Conservation (phyloP, 2,113 vertebrate genomes). For the Hyperoodon ampullatus region DNA sequence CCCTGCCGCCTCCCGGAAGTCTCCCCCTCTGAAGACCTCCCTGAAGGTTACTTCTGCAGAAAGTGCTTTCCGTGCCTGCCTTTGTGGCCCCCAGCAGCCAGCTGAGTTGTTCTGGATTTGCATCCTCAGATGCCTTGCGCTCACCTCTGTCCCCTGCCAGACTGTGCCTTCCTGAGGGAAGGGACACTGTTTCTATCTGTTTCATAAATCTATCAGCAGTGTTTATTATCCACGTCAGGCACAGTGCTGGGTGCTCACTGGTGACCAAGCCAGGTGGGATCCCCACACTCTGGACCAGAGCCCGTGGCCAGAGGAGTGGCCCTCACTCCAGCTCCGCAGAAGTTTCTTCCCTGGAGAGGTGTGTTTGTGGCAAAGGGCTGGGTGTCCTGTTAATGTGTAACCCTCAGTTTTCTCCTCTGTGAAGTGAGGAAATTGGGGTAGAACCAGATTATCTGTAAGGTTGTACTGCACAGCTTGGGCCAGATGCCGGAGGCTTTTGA, state of each 20-base stretch:
- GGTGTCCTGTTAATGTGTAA: background rate
- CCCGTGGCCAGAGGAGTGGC: background rate
- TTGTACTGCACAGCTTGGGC: background rate
- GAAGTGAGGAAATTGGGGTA: background rate
- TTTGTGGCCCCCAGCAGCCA: background rate
- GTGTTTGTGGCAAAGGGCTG: background rate
- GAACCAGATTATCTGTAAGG: background rate
- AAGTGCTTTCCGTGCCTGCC: background rate
- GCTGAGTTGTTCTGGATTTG: background rate
- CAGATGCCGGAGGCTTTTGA: background rate
- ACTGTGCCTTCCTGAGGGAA: background rate
- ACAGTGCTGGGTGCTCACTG: background rate
- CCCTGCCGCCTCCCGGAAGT: background rate
- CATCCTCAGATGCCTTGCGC: fast-evolving
- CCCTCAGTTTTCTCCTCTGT: background rate
- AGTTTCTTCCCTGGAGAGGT: background rate
- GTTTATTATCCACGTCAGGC: background rate
- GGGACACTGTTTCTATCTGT: background rate
- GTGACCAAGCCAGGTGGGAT: background rate
- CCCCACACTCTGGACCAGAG: background rate
- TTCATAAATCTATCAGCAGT: background rate
- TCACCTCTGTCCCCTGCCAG: background rate
- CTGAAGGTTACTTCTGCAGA: background rate
- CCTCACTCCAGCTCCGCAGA: background rate
- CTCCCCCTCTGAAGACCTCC: background rate